Percentiles rank a stretch among this genome's conserved stretches.
Evolutionary conservation across 2,888 invertebrate species (phyloP).

Genomic region (Tachina grossa): DNA sequence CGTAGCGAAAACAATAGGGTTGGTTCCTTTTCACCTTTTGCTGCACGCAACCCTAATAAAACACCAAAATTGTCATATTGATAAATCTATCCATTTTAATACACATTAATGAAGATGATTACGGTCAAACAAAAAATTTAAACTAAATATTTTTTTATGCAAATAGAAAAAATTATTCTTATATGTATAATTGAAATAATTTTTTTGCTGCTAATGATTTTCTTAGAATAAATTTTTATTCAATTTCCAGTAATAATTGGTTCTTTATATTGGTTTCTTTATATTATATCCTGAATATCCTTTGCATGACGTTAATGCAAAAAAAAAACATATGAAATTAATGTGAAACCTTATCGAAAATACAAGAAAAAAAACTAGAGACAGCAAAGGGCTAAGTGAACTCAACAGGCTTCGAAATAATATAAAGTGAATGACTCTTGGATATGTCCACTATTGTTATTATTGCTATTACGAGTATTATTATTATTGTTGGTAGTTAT

Average conservation of each 20-base stretch:
- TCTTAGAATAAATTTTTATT: too few species aligned
- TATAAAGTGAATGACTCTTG: conserved; percentile 20
- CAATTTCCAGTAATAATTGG: not conserved
- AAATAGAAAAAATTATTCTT: not conserved
- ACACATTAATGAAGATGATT: not conserved
- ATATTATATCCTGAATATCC: not conserved
- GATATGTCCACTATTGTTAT: conserved; percentile 1
- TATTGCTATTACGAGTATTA: not conserved
- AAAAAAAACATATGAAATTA: too few species aligned
- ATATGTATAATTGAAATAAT: too few species aligned
- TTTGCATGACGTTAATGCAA: conserved; percentile 1
- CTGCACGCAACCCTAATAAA: not conserved
- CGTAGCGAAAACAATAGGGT: too few species aligned
- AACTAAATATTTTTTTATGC: not conserved
- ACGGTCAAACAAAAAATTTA: not conserved
- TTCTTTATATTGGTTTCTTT: not conserved
- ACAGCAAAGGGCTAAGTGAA: not conserved
- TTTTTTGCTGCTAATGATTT: too few species aligned
- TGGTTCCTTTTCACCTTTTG: too few species aligned
- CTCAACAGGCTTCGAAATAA: conserved; percentile 33
- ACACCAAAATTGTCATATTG: not conserved
- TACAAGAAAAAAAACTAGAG: not conserved
- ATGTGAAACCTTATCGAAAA: conserved; percentile 40
- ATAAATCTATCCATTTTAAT: not conserved
- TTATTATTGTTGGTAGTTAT: conserved; percentile 5